Evolutionary conservation across 2,113 vertebrate species (phyloP).

Genomic region (Perognathus longimembris): DNA sequence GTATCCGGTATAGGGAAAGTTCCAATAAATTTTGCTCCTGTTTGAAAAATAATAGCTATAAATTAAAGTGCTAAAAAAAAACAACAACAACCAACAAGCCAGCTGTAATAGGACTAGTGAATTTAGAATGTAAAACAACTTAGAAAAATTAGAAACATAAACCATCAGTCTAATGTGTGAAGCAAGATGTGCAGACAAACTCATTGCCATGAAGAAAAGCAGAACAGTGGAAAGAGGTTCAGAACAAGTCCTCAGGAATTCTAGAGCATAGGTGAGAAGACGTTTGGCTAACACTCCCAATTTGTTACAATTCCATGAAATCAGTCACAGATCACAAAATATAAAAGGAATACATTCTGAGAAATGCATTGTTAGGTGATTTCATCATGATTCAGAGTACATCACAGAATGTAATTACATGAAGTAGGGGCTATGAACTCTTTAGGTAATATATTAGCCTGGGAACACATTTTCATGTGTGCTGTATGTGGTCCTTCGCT

Average conservation of each 20-base stretch:
- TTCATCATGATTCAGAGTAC: no score
- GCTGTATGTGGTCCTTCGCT: no score
- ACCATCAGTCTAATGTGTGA: neutral
- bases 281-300: neutral
- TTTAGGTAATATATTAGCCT: neutral
- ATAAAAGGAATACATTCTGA: neutral
- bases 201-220: neutral
- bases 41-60: slow-evolving; percentile 64
- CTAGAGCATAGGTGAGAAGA: neutral
- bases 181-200: neutral
- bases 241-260: neutral
- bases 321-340: neutral
- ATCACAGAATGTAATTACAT: neutral
- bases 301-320: neutral
- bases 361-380: neutral
- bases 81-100: no score
- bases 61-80: slow-evolving; percentile 18
- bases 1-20: slow-evolving; percentile 96
- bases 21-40: slow-evolving; percentile 97
- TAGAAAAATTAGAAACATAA: neutral
- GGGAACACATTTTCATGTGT: neutral
- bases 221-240: neutral
- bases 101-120: neutral
- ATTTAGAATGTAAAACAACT: neutral
- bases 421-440: neutral